A percentile compares a stretch with the other conserved stretches of the same genome.
Conservation (phyloP, 1,140 invertebrate genomes). For the Diabrotica undecimpunctata region DNA sequence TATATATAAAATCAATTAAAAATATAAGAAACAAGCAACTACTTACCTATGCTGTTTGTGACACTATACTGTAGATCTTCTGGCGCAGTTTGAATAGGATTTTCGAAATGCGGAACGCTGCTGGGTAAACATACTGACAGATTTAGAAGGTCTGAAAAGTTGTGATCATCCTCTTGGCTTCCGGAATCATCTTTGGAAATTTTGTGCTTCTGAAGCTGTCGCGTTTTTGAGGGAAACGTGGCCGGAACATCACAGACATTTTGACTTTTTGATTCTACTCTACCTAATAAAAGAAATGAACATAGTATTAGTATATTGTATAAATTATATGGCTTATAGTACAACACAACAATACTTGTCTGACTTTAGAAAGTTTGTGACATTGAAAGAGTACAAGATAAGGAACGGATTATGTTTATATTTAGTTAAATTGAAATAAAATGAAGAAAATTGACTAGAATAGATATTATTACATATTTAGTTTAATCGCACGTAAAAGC, state of each 20-base stretch:
- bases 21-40: too few species aligned
- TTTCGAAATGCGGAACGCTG: slow-evolving; percentile 27
- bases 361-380: too few species aligned
- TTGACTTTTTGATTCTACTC: slow-evolving; percentile 30
- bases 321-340: not conserved
- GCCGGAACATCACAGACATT: slow-evolving; percentile 34
- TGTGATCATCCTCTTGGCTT: slow-evolving; percentile 41
- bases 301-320: not conserved
- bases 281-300: slow-evolving; percentile 8
- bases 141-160: slow-evolving; percentile 44
- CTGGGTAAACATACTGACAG: slow-evolving; percentile 41
- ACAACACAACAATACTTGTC: not conserved
- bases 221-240: slow-evolving; percentile 9
- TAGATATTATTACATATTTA: too few species aligned
- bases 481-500: too few species aligned
- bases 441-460: too few species aligned
- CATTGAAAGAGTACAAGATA: too few species aligned
- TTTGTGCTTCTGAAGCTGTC: slow-evolving; percentile 11
- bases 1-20: too few species aligned
- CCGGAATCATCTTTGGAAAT: slow-evolving; percentile 23
- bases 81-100: slow-evolving; percentile 11
- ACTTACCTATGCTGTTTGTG: slow-evolving; percentile 57
- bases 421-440: too few species aligned
- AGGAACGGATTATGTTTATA: too few species aligned
- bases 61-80: slow-evolving; percentile 39